These are phyloP conservation scores for Ferrisia virgata DNA, from an alignment of 2,888 invertebrate genomes.

Conservation along the genomic window DNA sequence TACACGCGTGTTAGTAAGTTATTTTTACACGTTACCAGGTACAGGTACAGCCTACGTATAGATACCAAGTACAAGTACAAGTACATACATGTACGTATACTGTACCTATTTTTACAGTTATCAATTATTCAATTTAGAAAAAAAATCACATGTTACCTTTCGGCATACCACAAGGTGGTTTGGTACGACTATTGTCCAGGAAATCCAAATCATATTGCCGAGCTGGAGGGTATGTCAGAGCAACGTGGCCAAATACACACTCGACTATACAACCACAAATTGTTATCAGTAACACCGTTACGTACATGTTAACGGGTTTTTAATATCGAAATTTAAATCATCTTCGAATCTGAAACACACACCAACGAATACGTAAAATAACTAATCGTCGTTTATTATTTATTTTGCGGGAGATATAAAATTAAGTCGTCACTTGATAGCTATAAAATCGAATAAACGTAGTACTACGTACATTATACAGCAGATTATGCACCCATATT, in stretches of 20 bases:
- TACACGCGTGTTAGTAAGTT: not conserved
- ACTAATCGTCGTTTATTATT: not conserved
- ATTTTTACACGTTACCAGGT: no score
- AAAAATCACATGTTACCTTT: slow-evolving; percentile 67
- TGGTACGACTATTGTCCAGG: slow-evolving; percentile 83
- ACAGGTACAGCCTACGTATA: no score
- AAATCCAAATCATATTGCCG: slow-evolving; percentile 87
- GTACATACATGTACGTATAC: not conserved
- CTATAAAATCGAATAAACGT: not conserved
- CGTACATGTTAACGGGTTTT: slow-evolving; percentile 32
- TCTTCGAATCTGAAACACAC: slow-evolving; percentile 13
- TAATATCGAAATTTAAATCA: not conserved
- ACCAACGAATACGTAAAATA: not conserved
- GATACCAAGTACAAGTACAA: not conserved
- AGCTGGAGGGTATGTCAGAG: slow-evolving; percentile 85
- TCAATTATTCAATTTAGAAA: not conserved
- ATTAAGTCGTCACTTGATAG: not conserved
- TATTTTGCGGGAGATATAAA: not conserved
- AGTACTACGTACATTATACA: not conserved
- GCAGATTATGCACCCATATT: not conserved
- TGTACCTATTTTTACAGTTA: not conserved
- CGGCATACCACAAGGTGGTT: slow-evolving; percentile 92
- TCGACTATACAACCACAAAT: slow-evolving; percentile 39
- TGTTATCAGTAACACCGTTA: slow-evolving; percentile 31
- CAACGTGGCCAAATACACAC: slow-evolving; percentile 64